Percentiles rank a stretch among this genome's conserved stretches.
Evolutionary conservation across 2,797 vertebrate species (phyloP).

Genomic region (Squalus acanthias): DNA sequence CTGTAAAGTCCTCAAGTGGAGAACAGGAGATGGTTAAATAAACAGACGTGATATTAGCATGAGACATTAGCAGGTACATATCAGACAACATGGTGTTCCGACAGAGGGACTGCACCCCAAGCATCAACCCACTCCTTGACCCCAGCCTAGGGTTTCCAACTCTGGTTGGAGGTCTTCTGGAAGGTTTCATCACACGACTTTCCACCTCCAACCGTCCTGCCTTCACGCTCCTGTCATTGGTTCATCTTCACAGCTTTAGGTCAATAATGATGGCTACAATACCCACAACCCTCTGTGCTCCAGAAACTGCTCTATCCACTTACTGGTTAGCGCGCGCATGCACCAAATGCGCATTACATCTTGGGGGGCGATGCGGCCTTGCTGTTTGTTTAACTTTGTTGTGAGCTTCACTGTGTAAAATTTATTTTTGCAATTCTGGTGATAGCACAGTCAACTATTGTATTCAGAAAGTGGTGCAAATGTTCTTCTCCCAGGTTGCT

Average conservation of each 20-base stretch:
- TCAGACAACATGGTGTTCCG: background rate
- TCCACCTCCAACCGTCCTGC: background rate
- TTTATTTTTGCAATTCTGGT: no score
- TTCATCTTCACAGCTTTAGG: background rate
- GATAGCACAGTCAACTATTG: no score
- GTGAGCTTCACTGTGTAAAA: background rate
- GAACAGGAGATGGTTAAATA: background rate
- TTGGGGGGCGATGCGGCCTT: background rate
- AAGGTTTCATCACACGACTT: background rate
- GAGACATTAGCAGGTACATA: background rate
- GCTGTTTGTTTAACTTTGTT: background rate
- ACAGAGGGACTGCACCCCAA: no score
- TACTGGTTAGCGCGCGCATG: background rate
- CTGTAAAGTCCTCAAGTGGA: background rate
- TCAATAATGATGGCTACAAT: background rate
- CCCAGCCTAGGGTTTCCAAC: no score
- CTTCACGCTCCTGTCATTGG: background rate
- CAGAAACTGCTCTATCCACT: background rate
- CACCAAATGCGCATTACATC: background rate
- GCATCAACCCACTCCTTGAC: no score
- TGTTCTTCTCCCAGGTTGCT: background rate
- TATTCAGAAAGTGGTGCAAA: background rate
- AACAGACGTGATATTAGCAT: background rate
- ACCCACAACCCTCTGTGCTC: background rate
- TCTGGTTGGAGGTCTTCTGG: background rate